Conservation (phyloP, 2,797 vertebrate genomes). For the Rhinichthys osculus region DNA sequence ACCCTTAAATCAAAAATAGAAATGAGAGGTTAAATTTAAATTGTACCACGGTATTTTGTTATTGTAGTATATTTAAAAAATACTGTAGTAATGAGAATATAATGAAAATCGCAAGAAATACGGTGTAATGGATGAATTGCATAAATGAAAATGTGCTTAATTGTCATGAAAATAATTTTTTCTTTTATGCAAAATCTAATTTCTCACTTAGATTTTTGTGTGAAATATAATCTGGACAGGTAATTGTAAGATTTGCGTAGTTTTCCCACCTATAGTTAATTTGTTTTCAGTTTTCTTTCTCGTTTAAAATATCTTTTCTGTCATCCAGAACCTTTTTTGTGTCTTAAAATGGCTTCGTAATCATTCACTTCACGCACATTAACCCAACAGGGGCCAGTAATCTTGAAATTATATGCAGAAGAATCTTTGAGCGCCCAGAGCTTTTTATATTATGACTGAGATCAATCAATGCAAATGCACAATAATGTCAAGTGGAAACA, state of each 20-base stretch:
- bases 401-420: slow-evolving; percentile 5
- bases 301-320: neutral
- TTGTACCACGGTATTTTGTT: too few species aligned
- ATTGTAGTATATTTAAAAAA: neutral
- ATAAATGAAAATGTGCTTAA: neutral
- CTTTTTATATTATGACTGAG: slow-evolving; percentile 9
- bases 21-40: neutral
- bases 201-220: neutral
- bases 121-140: neutral
- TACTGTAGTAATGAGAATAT: neutral
- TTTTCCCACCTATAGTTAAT: neutral
- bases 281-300: slow-evolving; percentile 10
- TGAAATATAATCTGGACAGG: slow-evolving; percentile 6
- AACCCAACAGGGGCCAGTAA: neutral
- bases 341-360: slow-evolving; percentile 18
- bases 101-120: neutral
- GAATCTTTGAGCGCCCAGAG: neutral
- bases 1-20: neutral
- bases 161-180: neutral
- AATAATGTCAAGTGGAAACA: neutral
- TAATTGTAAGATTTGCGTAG: neutral
- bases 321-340: neutral
- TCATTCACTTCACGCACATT: slow-evolving; percentile 8
- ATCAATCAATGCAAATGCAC: neutral
- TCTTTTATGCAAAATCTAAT: neutral